Evolutionary conservation across 2,113 vertebrate species (phyloP).

Genomic region (Echinops telfairi): DNA sequence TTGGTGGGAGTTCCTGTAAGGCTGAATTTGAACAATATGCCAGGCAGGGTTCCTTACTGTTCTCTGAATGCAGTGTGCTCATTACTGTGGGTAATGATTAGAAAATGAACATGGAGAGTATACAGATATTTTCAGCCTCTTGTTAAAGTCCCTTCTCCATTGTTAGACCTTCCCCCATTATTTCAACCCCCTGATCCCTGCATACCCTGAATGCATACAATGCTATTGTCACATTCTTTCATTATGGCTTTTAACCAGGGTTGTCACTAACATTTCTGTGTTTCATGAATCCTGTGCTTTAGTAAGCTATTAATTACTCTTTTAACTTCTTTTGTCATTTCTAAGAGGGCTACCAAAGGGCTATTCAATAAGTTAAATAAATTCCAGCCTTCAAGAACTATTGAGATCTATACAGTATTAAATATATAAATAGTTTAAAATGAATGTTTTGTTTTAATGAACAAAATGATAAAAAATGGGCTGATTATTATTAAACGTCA

Average conservation of each 20-base stretch:
- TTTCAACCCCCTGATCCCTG: background rate
- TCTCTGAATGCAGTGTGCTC: constrained; percentile 24
- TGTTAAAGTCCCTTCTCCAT: constrained; percentile 53
- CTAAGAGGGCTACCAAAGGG: background rate
- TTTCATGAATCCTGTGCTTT: background rate
- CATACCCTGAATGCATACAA: background rate
- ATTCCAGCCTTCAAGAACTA: constrained; percentile 35
- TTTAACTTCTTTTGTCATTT: constrained; percentile 1
- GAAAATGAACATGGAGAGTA: constrained; percentile 51
- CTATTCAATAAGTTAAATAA: background rate
- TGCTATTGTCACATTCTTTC: constrained; percentile 20
- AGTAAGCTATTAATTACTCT: background rate
- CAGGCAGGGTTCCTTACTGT: constrained; percentile 52
- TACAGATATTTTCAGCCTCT: constrained; percentile 45
- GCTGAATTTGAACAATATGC: constrained; percentile 25
- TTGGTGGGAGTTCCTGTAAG: background rate
- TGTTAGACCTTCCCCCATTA: constrained; percentile 50
- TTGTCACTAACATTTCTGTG: background rate
- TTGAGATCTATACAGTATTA: constrained; percentile 18
- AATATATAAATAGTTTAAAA: constrained; percentile 53
- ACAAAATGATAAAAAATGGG: background rate
- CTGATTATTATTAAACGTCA: constrained; percentile 12
- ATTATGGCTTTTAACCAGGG: constrained; percentile 33
- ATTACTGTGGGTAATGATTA: constrained; percentile 62
- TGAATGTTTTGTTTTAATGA: constrained; percentile 62